Base-by-base conservation (phyloP, 2,888 invertebrate genomes). In the Calameuta idolon region DNA sequence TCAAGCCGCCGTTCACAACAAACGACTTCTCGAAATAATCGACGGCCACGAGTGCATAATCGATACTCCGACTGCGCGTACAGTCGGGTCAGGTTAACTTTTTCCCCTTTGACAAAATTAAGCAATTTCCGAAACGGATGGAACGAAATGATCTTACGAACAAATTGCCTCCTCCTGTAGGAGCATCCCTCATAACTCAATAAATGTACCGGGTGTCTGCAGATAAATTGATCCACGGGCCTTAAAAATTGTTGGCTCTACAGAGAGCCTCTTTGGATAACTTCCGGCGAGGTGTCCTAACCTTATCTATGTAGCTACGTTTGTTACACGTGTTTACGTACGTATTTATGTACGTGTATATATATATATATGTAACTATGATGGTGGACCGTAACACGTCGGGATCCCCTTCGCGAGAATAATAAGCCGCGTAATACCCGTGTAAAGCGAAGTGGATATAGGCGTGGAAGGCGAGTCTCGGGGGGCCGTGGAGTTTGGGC, bases 391-490 rank as follows among this genome's bases (percentile, higher is more conserved):
- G 23, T 15, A 55, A 23, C 15, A 23, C 55, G 55, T 55, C 9
- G 23, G 55, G 23, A 23, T 55, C 55, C 55, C 55, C 55, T 55
- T 71, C 30, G 31, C 74, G 71, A 34, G 77, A 77, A 80, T 81
- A 78, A 81, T 80, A 75, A 75, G 80, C 77, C 80, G 81, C 80
- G 82, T 84, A 85, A 84, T 84, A 79, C 80, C 78, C 83, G 80
- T 83, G 78, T 81, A 81, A 80, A 78, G 77, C 76, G 79, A 80
- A 82, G 79, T 73, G 83, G 82, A 80, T 78, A 81, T 84, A 82
- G 84, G 79, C 82, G 79, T 80, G 73, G 76, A 74, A 77, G 76
- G 71, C 75, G 77, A 80, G 81, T 79, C 79, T 79, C 76, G 79
- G 81, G 33, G 68, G 33, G 68, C 68, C 69, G 69, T 75, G 76